Evolutionary conservation across 2,888 invertebrate genomes (phyloP).

Genomic region (Stegana nigrithorax): DNA sequence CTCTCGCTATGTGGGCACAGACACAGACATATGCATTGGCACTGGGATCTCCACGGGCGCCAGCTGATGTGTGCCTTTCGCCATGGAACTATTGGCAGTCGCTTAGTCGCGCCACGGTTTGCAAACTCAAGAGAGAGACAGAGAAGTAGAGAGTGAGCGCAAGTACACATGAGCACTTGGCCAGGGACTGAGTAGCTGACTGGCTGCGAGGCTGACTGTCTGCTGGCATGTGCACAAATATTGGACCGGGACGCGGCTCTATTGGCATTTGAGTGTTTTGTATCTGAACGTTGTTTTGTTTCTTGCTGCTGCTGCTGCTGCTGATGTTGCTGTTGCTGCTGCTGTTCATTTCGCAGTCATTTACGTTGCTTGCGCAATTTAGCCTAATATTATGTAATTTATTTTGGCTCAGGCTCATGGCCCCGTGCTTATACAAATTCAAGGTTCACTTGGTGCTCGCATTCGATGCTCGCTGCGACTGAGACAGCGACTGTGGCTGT

Average conservation of each 20-base stretch:
- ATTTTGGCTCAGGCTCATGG: conserved; percentile 49
- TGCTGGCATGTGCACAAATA: too few relatives aligned
- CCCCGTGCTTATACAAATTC: conserved; percentile 42
- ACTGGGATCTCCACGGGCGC: too few relatives aligned
- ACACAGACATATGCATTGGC: not conserved
- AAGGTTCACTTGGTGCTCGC: conserved; percentile 22
- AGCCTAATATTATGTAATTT: conserved; percentile 61
- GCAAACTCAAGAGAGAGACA: too few relatives aligned
- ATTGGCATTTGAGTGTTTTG: conserved; percentile 9
- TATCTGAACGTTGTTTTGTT: too few relatives aligned
- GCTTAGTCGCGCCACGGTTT: not conserved
- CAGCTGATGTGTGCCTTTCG: not conserved
- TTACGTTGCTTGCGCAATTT: conserved; percentile 41
- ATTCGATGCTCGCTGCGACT: not conserved
- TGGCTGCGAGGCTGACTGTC: too few relatives aligned
- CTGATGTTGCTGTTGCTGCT: not conserved
- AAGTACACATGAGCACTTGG: too few relatives aligned
- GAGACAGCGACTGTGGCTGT: too few relatives aligned
- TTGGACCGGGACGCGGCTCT: not conserved
- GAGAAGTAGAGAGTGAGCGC: too few relatives aligned
- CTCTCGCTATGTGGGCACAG: not conserved
- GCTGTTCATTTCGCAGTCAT: conserved; percentile 22
- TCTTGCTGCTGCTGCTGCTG: conserved; percentile 4
- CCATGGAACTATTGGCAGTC: not conserved
- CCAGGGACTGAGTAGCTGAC: too few relatives aligned